Base-by-base conservation (phyloP, 2,797 vertebrate genomes). In the Chanos chanos region DNA sequence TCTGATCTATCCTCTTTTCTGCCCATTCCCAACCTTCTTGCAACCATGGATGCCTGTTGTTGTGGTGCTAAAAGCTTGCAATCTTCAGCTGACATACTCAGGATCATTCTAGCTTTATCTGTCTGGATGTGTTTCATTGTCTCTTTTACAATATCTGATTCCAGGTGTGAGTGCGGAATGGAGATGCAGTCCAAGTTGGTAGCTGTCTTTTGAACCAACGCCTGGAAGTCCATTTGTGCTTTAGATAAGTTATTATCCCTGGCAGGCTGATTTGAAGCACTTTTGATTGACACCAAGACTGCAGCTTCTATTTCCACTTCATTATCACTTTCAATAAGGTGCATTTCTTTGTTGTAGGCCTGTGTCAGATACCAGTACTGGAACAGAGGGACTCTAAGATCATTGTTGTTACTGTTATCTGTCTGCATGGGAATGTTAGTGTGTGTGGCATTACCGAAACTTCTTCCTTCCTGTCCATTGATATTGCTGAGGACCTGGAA, bases 281-380 rank as follows among this genome's bases (percentile, higher is more conserved):
- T 16, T 21, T 13, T 1, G 50, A 89, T 24, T 1, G 21, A 68
- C 44, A 89, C 65, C 0, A 0, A 70, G 1, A 81, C 76, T 0
- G 77, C 12, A 16, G 52, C 2, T 0, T 0, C 0, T 7, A 87
- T 65, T 21, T 25, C 0, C 3, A 85, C 79, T 25, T 75, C 53
- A 16, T 80, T 55, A 0, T 44, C 1, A 33, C 49, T 2, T 19
- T 59, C 3, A 22, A 89, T 86, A 2, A 0, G 3, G 5, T 71
- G 0, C 0, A 90, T 7, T 52, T 86, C 70, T 2, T 84, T 27
- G 4, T 16, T 7, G 36, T 71, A 80, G 64, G 64, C 51, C 4
- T 80, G 58, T 51, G 3, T 40, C 24, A 89, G 1, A 7, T 84
- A 86, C 65, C 65, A 77, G 53, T 59, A 86, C 2, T 0, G 40